These are phyloP conservation scores for Ceyx melanurus DNA, from an alignment of 2,113 vertebrate species.

Conservation along the genomic window DNA sequence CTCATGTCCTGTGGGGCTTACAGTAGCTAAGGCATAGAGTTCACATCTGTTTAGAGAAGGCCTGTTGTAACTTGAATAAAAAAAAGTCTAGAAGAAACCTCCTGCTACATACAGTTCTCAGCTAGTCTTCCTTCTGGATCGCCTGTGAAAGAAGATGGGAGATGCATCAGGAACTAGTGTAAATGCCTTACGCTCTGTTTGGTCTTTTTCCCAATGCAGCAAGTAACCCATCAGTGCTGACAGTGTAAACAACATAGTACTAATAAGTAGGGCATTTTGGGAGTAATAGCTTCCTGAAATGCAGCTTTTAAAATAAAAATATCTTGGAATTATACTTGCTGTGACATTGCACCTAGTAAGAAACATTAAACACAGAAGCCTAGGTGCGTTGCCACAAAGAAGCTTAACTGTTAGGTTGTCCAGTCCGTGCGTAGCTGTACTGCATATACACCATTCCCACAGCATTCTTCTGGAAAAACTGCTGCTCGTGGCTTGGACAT, in stretches of 20 bases:
- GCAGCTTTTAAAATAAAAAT: neutral
- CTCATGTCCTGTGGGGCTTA: fast-evolving
- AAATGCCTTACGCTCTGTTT: neutral
- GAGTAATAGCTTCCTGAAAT: neutral
- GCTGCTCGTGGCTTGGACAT: neutral
- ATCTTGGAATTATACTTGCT: neutral
- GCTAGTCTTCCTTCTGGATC: neutral
- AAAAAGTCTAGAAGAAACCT: neutral
- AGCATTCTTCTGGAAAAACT: neutral
- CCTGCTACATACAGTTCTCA: neutral
- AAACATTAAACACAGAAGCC: neutral
- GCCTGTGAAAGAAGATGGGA: neutral
- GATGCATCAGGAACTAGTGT: neutral
- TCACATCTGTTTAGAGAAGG: neutral
- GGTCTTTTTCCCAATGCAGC: neutral
- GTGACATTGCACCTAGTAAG: neutral
- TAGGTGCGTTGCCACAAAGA: neutral
- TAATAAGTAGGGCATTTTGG: neutral
- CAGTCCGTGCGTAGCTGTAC: neutral
- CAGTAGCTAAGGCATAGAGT: neutral
- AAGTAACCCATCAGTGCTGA: neutral
- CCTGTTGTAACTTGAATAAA: neutral
- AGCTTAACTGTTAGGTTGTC: neutral
- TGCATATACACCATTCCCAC: neutral
- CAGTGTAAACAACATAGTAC: neutral